phyloP scores from a whole-genome alignment of 2,113 vertebrate species.

The Ciconia stormi region DNA sequence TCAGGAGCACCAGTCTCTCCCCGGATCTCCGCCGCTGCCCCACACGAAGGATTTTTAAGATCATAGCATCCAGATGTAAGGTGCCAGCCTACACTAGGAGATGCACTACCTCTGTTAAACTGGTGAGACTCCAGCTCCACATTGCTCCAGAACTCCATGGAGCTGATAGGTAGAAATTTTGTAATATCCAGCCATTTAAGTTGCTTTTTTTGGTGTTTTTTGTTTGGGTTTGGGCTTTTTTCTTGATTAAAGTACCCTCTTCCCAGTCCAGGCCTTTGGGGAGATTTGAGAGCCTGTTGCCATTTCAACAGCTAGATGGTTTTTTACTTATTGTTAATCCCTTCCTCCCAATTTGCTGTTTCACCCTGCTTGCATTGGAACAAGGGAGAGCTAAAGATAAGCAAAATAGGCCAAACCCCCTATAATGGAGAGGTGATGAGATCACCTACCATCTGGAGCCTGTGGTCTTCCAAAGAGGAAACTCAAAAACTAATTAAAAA shows the following conservation, averaged over 20 bases:
- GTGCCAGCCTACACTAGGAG: neutral
- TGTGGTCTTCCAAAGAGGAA: conserved; percentile 27
- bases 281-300: neutral
- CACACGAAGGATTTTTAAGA: neutral
- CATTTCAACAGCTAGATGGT: neutral
- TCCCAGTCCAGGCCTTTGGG: neutral
- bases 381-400: neutral
- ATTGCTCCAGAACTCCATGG: neutral
- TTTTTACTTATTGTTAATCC: neutral
- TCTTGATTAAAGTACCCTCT: neutral
- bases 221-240: neutral
- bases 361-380: neutral
- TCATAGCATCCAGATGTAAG: neutral
- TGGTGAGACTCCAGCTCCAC: neutral
- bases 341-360: neutral
- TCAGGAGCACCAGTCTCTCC: neutral
- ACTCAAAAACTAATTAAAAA: conserved; percentile 32
- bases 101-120: no score
- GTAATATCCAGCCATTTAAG: neutral
- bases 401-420: neutral
- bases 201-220: neutral
- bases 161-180: neutral
- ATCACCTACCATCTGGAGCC: conserved; percentile 40
- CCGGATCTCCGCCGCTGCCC: neutral
- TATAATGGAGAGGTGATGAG: neutral